Evolutionary conservation across 2,888 invertebrate species (phyloP), one percentile per base, ranked within the genome.

Genomic region (Belgica antarctica): DNA sequence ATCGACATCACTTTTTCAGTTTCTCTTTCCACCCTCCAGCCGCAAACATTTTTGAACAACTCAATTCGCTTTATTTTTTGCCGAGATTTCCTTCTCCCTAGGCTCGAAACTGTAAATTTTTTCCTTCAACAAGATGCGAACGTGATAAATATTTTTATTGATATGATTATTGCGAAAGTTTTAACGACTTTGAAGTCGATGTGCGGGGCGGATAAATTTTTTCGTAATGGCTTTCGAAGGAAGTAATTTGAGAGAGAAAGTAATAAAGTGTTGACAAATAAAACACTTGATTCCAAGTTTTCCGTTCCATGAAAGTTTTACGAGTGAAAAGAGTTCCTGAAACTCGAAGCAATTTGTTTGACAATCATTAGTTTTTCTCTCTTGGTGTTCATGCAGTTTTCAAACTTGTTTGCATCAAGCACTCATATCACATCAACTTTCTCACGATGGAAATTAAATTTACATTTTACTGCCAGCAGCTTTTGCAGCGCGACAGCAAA

Each of bases 71-170:
- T 31, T 31, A 12, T 31, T 31, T 31, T 31, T 31, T 31, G 34
- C 5, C 12, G 15, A 41, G 52, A 19, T 22, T 52, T 52, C 52
- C 17, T 52, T 52, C 52, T 17, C 52, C 52, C 52, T n/a, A 52
- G 52, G 52, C 52, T 8, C 22, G 2, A 52, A 28, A 61, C 25
- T 61, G 61, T 28, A 61, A 61, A 61, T 52, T 52, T 41, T 22
- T 22, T 52, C 27, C 27, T 27, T 4, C 12, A 24, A 2, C 25
- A n/a, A 27, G 27, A 61, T 28, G 36, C 31, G 59, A 34, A 57
- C 34, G 68, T 57, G 68, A 59, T 59, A 69, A 69, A 36, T 41
- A 69, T 59, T 57, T 69, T 69, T 69, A 69, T 69, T 57, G 68
- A 22, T 10, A 36, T 69, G 68, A 69, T 69, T 69, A 69, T 69